Evolutionary conservation across 2,797 vertebrate genomes (phyloP).

Genomic region (Anguilla megastoma): DNA sequence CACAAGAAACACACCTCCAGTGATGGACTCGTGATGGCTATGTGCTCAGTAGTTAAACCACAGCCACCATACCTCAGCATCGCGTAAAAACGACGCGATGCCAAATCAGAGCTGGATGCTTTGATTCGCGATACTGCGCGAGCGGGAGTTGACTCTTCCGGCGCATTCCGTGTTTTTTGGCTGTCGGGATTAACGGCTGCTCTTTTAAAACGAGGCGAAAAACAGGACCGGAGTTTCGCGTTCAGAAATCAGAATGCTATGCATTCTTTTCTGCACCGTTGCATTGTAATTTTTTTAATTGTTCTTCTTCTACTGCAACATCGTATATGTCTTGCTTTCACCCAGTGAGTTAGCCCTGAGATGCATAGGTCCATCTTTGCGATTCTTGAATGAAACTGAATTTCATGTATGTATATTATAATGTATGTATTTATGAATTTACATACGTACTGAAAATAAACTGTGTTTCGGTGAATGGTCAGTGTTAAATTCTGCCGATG

Average conservation of each 20-base stretch:
- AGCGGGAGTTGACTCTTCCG: constrained; percentile 9
- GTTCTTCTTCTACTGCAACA: constrained; percentile 14
- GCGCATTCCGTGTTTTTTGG: constrained; percentile 34
- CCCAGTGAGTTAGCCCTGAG: background rate
- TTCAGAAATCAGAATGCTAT: constrained; percentile 51
- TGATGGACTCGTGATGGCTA: background rate
- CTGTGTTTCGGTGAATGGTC: constrained; percentile 55
- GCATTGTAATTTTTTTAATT: background rate
- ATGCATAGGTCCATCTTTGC: background rate
- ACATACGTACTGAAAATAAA: constrained; percentile 68
- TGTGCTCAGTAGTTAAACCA: background rate
- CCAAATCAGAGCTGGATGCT: background rate
- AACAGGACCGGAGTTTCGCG: constrained; percentile 51
- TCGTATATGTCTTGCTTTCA: background rate
- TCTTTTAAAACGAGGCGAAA: constrained; percentile 39
- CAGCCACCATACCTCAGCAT: constrained; percentile 14
- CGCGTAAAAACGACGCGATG: background rate
- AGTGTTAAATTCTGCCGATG: constrained; percentile 40
- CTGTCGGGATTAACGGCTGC: constrained; percentile 56
- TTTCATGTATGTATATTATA: constrained; percentile 56
- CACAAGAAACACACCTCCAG: background rate
- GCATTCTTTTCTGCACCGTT: constrained; percentile 45
- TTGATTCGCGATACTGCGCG: constrained; percentile 42
- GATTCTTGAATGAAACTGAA: constrained; percentile 31
- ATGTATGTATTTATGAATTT: constrained; percentile 69